These are phyloP conservation scores for Scolopax rusticola DNA, from an alignment of 2,797 vertebrate genomes.

Conservation along the genomic window DNA sequence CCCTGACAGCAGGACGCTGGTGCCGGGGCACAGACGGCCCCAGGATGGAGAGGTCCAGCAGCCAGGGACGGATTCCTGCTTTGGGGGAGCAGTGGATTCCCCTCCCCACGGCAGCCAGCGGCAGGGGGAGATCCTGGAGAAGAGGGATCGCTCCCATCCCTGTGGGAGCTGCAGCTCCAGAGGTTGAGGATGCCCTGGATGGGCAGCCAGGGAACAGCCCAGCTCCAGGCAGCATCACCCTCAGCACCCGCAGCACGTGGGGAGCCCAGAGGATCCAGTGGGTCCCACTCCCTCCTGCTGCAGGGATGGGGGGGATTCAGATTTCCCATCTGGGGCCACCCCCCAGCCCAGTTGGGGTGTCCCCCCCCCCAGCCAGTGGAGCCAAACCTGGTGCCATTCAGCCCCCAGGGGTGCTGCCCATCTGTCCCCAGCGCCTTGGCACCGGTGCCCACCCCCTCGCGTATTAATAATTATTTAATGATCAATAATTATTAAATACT, in stretches of 20 bases:
- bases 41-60: background rate
- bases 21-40: background rate
- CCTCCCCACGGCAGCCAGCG: background rate
- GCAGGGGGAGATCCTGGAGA: background rate
- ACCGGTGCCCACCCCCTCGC: fast-evolving
- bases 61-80: fast-evolving
- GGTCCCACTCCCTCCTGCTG: fast-evolving
- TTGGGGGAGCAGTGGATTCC: background rate
- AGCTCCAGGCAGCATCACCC: background rate
- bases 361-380: fast-evolving
- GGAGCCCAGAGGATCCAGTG: background rate
- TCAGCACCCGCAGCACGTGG: background rate
- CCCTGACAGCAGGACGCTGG: background rate
- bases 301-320: fast-evolving
- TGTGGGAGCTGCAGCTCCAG: background rate
- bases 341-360: background rate
- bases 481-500: too few species aligned
- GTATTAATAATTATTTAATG: too few species aligned
- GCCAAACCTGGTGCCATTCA: fast-evolving
- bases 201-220: background rate
- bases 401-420: background rate
- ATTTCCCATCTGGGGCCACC: background rate
- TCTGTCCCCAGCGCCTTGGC: fast-evolving
- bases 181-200: too few species aligned
- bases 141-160: background rate